Conservation (phyloP, 2,888 invertebrate species). For the Aleiodes testaceus region DNA sequence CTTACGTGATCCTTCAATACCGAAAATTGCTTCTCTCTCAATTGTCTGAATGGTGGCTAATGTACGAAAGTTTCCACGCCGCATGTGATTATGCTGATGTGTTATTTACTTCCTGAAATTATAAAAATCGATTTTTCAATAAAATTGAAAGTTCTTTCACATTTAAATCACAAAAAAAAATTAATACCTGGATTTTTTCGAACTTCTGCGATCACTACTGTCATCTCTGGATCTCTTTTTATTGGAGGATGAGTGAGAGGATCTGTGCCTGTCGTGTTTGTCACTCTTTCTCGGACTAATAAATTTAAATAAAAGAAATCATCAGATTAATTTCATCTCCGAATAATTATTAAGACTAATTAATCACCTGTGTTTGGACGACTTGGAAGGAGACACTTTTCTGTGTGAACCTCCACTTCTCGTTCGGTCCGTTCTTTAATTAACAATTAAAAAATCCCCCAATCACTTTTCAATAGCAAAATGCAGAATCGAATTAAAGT, state of each 20-base stretch:
- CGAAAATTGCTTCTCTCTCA: too few species aligned
- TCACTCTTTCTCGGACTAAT: slow-evolving; percentile 72
- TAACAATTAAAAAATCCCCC: slow-evolving; percentile 48
- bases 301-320: slow-evolving; percentile 44
- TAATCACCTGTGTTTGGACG: slow-evolving; percentile 78
- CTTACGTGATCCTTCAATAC: not conserved
- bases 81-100: not conserved
- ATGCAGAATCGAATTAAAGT: not conserved
- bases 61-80: slow-evolving; percentile 11
- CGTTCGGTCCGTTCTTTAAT: slow-evolving; percentile 71
- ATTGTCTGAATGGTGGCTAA: not conserved
- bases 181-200: slow-evolving; percentile 81
- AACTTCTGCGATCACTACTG: slow-evolving; percentile 77
- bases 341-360: slow-evolving; percentile 2
- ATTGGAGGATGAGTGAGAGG: slow-evolving; percentile 74
- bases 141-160: not conserved
- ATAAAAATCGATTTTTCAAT: not conserved
- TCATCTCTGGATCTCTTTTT: slow-evolving; percentile 86
- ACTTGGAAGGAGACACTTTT: slow-evolving; percentile 74
- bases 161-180: too few species aligned
- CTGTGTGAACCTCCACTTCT: slow-evolving; percentile 71
- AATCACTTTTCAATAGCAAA: slow-evolving; percentile 44
- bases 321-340: slow-evolving; percentile 8
- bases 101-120: slow-evolving; percentile 2
- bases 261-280: slow-evolving; percentile 69